phyloP scores from a whole-genome alignment of 2,888 invertebrate species.

The Xylocampa areola region DNA sequence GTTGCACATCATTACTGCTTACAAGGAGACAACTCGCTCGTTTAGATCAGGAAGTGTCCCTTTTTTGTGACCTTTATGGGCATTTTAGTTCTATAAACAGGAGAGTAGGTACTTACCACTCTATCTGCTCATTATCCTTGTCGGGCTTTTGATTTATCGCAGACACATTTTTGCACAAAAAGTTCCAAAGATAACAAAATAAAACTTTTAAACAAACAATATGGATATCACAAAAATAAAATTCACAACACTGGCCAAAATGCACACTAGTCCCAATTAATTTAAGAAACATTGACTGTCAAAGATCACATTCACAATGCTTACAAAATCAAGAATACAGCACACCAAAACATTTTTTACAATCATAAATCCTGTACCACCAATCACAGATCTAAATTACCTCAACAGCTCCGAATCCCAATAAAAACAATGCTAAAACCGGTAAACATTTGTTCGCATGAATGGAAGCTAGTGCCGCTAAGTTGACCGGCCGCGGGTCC shows the following conservation, averaged over 20 bases:
- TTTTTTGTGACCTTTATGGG: constrained; percentile 50
- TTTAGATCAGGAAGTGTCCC: constrained; percentile 50
- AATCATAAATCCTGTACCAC: constrained; percentile 15
- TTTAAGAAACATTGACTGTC: neutral
- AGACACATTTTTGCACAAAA: constrained; percentile 6
- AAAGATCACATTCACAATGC: constrained; percentile 1
- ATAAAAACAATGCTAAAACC: constrained; percentile 55
- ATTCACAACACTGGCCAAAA: neutral
- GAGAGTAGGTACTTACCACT: constrained; percentile 37
- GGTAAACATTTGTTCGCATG: constrained; percentile 57
- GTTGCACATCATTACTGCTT: constrained; percentile 59
- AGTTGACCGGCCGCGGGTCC: constrained; percentile 46
- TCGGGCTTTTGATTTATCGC: constrained; percentile 26
- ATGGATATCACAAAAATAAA: neutral
- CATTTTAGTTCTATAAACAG: constrained; percentile 46
- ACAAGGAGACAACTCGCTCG: constrained; percentile 47
- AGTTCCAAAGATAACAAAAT: neutral
- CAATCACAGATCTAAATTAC: constrained; percentile 34
- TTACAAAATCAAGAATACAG: neutral
- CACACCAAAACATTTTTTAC: constrained; percentile 21
- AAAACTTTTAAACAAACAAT: neutral
- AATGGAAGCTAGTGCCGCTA: constrained; percentile 59
- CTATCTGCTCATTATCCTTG: constrained; percentile 43
- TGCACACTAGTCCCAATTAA: neutral
- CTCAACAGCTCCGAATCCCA: constrained; percentile 33